Conservation (phyloP, 2,113 vertebrate species). For the Macrotis lagotis region DNA sequence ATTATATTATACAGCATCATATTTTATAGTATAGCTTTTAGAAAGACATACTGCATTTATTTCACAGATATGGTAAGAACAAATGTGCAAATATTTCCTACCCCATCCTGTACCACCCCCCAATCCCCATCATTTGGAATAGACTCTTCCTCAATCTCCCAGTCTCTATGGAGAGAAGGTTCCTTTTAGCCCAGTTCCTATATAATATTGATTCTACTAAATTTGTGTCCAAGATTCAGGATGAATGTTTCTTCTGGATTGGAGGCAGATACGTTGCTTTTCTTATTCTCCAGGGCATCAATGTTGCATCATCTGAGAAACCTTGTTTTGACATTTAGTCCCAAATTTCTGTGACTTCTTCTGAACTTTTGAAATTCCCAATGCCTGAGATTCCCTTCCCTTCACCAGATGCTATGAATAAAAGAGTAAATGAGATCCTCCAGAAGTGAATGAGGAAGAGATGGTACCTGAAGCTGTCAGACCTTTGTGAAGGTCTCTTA, state of each 20-base stretch:
- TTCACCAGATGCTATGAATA: neutral
- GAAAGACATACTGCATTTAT: neutral
- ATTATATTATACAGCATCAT: too few relatives aligned
- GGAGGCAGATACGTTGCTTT: neutral
- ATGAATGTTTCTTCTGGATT: neutral
- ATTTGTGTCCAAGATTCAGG: neutral
- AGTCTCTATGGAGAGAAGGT: neutral
- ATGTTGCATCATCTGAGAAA: neutral
- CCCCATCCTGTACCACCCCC: too few relatives aligned
- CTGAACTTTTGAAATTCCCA: neutral
- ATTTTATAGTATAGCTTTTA: neutral
- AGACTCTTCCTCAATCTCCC: neutral
- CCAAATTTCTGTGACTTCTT: neutral
- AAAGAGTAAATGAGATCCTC: neutral
- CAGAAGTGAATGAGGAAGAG: neutral
- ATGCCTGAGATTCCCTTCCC: neutral
- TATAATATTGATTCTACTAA: neutral
- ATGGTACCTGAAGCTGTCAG: neutral
- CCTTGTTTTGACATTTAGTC: neutral
- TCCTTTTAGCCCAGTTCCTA: neutral
- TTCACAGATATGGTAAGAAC: neutral
- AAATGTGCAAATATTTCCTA: neutral
- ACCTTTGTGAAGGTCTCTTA: neutral
- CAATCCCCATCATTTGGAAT: neutral
- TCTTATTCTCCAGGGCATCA: neutral